A percentile compares a stretch with the other conserved stretches of the same genome.
Conservation (phyloP, 2,797 vertebrate species). For the Diplodus sargus region DNA sequence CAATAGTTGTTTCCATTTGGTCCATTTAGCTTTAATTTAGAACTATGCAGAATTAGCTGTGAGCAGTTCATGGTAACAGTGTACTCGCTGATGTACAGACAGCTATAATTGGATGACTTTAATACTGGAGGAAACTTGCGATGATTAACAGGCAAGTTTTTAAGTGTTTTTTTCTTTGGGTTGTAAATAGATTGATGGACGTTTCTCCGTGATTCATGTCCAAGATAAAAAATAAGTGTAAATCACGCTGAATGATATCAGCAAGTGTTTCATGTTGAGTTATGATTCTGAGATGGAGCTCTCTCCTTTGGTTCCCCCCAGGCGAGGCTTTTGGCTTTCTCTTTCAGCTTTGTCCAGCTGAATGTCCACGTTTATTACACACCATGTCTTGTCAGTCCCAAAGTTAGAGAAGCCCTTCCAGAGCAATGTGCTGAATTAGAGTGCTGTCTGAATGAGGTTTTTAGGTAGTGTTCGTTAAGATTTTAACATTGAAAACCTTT, state of each 20-base stretch:
- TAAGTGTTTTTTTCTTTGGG: background rate
- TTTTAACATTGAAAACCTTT: background rate
- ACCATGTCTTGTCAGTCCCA: background rate
- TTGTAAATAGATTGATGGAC: background rate
- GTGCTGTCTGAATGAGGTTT: background rate
- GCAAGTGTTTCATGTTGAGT: background rate
- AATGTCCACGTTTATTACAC: background rate
- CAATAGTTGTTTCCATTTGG: background rate
- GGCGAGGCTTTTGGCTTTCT: background rate
- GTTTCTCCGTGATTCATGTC: background rate
- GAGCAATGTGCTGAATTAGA: constrained; percentile 23
- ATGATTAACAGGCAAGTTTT: background rate
- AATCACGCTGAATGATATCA: background rate
- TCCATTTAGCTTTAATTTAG: background rate
- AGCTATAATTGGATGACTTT: background rate
- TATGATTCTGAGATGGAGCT: background rate
- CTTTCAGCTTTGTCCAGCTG: background rate
- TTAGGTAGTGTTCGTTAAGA: constrained; percentile 5
- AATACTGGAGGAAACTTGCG: background rate
- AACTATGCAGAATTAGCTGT: background rate
- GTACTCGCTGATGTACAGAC: background rate
- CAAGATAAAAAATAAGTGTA: background rate
- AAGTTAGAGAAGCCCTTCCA: background rate
- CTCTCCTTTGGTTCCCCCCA: background rate
- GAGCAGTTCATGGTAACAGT: background rate